A percentile compares a stretch with the other conserved stretches of the same genome.
phyloP scores from a whole-genome alignment of 2,888 invertebrate species.

The Steromphala cineraria region DNA sequence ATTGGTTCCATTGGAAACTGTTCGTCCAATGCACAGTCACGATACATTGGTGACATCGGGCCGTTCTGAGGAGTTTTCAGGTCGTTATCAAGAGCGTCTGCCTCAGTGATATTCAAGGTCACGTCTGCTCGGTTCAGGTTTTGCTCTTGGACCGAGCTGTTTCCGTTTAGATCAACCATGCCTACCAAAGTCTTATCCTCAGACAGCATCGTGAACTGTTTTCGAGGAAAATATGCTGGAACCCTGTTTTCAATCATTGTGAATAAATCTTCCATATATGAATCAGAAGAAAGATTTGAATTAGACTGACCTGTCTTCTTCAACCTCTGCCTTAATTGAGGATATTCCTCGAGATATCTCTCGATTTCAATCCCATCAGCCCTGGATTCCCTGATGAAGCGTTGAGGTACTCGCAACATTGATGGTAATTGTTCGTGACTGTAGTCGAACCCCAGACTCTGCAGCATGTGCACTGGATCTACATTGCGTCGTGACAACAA shows the following conservation, averaged over 20 bases:
- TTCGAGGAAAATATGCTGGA: not conserved
- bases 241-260: not conserved
- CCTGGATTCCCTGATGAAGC: slow-evolving; percentile 88
- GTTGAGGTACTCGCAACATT: slow-evolving; percentile 83
- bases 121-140: not conserved
- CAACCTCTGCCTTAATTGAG: slow-evolving; percentile 52
- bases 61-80: not conserved
- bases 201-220: not conserved
- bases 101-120: not conserved
- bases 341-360: slow-evolving; percentile 79
- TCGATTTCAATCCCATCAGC: slow-evolving; percentile 86
- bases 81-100: not conserved
- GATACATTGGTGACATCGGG: not conserved
- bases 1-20: not conserved
- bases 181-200: not conserved
- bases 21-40: not conserved
- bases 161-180: not conserved
- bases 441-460: slow-evolving; percentile 79
- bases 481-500: slow-evolving; percentile 88
- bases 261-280: not conserved
- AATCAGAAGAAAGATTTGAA: not conserved
- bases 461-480: slow-evolving; percentile 91
- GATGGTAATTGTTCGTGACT: slow-evolving; percentile 51
- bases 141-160: not conserved
- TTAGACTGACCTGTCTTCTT: slow-evolving; percentile 28